Base-by-base conservation (phyloP, 2,113 vertebrate species). In the Indicator indicator region DNA sequence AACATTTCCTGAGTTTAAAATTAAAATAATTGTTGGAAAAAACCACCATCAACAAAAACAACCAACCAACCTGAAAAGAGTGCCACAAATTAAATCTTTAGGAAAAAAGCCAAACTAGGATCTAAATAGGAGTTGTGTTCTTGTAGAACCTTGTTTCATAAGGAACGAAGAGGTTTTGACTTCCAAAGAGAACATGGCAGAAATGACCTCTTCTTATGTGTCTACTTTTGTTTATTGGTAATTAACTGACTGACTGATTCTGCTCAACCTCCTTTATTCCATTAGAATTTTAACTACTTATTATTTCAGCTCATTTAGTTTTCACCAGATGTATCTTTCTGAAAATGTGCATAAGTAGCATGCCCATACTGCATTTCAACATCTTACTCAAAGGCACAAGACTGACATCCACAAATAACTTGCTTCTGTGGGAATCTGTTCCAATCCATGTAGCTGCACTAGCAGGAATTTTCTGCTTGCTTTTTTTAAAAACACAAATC, bases 371-470 rank as follows among this genome's bases (percentile, higher is more conserved):
- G 28, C 76, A 91, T 59, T 69, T 73, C 75, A 89, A 42, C 13
- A 59, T 71, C 70, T 81, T 92, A 55, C 68, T 89, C 77, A 77
- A 88, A 96, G 85, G n/a, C 63, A 88, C 42, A 54, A 62, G 30
- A 69, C 38, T 81, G 36, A n/a, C 26, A 90, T 78, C 71, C 59
- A 73, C 74, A 92, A 86, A 86, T 72, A 93, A 90, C 1, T 2
- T 26, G 58, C 74, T 92, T 64, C 63, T 69, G 2, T 0, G 6
- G 62, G 88, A 93, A 91, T 78, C 84, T 71, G 74, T 87, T 75
- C 38, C 27, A 84, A n/a, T 67, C 59, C 86, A 84, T 60, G 81
- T 59, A 44, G 83, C 73, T 75, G 40, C 2, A 30, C n/a, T 78
- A 86, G 65, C 67, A 83, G 50, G 33, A 90, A 40, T 75, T 88